Conservation (phyloP, 2,113 vertebrate genomes). For the Burhinus bistriatus region DNA sequence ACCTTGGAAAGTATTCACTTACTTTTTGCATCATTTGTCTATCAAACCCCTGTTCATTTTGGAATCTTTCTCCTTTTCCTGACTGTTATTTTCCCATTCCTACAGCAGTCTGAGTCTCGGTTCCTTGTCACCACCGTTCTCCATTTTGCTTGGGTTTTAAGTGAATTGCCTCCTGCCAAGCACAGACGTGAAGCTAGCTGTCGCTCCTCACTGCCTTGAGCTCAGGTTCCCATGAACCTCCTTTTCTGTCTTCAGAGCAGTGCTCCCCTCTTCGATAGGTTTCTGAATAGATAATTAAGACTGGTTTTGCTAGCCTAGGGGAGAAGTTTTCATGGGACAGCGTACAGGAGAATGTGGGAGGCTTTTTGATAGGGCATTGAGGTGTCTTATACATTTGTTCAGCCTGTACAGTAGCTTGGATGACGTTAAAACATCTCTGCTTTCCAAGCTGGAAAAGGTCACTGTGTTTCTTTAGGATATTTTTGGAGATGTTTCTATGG, state of each 20-base stretch:
- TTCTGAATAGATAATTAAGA: not conserved
- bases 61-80: not conserved
- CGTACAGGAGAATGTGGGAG: not conserved
- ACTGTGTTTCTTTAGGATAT: constrained; percentile 35
- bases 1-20: not conserved
- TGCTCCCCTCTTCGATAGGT: not conserved
- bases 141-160: not conserved
- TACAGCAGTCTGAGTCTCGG: not conserved
- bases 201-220: fast-evolving
- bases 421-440: not conserved
- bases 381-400: not conserved
- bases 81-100: not conserved
- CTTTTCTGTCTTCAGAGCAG: not conserved
- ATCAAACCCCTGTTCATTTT: not conserved
- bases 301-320: not conserved
- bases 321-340: not conserved
- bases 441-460: constrained; percentile 20
- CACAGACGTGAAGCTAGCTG: not conserved
- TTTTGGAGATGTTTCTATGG: constrained; percentile 47
- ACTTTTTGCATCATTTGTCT: not conserved
- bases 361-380: not conserved
- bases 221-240: fast-evolving
- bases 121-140: not conserved
- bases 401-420: not conserved
- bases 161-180: too few relatives aligned